Evolutionary conservation across 2,888 invertebrate species (phyloP).

Genomic region (Archips xylosteana): DNA sequence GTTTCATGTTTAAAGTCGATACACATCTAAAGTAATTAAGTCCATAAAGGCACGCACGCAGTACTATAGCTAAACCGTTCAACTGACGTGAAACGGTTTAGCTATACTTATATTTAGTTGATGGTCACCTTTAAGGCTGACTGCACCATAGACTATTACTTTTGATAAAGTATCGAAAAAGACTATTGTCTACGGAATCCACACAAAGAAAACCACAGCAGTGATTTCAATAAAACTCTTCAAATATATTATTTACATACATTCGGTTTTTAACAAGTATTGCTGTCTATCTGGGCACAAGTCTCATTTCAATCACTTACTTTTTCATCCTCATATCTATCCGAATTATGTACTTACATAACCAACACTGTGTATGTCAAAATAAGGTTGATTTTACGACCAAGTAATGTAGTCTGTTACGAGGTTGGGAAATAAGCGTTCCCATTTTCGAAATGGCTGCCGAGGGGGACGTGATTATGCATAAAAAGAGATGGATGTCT

Average conservation of each 20-base stretch:
- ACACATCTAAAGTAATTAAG: neutral
- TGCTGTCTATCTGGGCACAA: slow-evolving; percentile 23
- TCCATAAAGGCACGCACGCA: neutral
- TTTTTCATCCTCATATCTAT: neutral
- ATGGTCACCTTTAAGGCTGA: neutral
- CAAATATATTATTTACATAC: slow-evolving; percentile 42
- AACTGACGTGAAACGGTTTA: too few relatives aligned
- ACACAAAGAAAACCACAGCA: slow-evolving; percentile 39
- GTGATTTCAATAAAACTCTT: slow-evolving; percentile 41
- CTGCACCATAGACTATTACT: neutral
- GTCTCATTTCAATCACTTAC: neutral
- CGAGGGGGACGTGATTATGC: neutral
- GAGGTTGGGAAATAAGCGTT: neutral
- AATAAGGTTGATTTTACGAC: neutral
- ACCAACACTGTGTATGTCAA: neutral
- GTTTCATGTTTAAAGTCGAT: neutral
- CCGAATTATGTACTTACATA: neutral
- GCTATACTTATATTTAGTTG: too few relatives aligned
- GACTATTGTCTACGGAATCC: neutral
- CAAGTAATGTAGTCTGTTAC: neutral
- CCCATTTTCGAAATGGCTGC: neutral
- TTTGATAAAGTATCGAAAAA: neutral
- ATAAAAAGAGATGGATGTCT: neutral
- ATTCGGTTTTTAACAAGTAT: slow-evolving; percentile 26
- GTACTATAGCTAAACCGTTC: too few relatives aligned